These are phyloP conservation scores for Felis chaus DNA, from an alignment of 2,113 vertebrate genomes.

Conservation along the genomic window DNA sequence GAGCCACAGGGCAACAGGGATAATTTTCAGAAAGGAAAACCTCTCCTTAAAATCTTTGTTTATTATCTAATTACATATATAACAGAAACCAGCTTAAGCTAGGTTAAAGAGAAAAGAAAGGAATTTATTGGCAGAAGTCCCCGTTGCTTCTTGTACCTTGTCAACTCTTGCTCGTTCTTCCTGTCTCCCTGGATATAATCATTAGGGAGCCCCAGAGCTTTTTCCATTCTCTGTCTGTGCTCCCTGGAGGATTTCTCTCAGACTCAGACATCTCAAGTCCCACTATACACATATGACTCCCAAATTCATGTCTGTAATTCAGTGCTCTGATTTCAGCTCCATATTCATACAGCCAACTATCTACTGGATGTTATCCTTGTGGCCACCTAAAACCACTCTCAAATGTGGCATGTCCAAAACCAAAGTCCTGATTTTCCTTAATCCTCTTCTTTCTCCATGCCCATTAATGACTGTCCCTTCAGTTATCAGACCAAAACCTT, in stretches of 20 bases:
- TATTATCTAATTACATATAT: conserved; percentile 19
- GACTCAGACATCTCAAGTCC: background rate
- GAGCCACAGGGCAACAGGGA: background rate
- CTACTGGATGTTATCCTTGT: background rate
- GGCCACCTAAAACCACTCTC: background rate
- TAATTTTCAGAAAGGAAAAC: conserved; percentile 55
- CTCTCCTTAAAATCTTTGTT: background rate
- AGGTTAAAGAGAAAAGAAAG: conserved; percentile 11
- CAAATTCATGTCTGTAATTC: background rate
- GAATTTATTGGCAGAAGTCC: background rate
- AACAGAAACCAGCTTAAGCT: conserved; percentile 36
- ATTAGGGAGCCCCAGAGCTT: background rate
- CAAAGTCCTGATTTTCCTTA: background rate
- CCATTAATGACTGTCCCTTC: background rate
- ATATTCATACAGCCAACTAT: background rate
- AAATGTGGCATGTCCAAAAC: background rate
- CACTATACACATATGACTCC: background rate
- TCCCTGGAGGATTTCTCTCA: background rate
- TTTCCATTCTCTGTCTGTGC: background rate
- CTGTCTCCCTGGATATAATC: background rate
- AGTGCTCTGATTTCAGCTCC: background rate
- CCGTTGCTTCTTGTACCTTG: background rate
- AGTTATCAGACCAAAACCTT: background rate
- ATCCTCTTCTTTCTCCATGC: background rate
- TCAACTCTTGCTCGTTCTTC: background rate